A percentile compares a stretch with the other conserved stretches of the same genome.
Evolutionary conservation across 2,113 vertebrate species (phyloP).

Genomic region (Ageneiosus marmoratus): DNA sequence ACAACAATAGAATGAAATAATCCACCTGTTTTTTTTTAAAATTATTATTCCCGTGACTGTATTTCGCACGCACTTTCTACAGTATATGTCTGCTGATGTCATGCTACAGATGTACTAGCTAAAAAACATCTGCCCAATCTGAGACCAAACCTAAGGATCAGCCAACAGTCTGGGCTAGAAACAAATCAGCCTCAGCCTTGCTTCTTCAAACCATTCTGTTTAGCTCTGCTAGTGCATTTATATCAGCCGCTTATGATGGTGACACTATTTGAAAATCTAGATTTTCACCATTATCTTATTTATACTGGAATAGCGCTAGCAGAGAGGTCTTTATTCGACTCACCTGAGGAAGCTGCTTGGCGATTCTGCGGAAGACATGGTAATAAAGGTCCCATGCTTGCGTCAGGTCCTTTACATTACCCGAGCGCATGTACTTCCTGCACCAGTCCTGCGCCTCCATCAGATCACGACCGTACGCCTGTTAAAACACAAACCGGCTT

Average conservation of each 20-base stretch:
- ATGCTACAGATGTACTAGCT: not conserved
- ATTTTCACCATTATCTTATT: not conserved
- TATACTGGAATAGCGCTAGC: too few species aligned
- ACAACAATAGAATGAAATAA: not conserved
- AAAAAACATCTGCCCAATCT: not conserved
- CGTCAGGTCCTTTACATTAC: conserved; percentile 96
- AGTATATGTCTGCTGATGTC: not conserved
- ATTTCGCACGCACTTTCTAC: not conserved
- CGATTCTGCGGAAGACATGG: conserved; percentile 95
- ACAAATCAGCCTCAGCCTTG: not conserved
- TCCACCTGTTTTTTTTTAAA: too few species aligned
- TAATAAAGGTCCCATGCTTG: conserved; percentile 99
- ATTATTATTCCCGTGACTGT: too few species aligned
- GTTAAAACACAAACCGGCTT: conserved; percentile 9
- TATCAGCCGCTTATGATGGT: not conserved
- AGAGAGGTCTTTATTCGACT: not conserved
- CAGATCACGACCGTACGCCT: conserved; percentile 96
- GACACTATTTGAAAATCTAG: not conserved
- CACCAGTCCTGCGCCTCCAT: conserved; percentile 99
- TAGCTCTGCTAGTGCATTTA: not conserved
- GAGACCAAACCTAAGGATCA: not conserved
- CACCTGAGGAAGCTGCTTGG: conserved; percentile 98
- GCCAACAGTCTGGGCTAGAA: not conserved
- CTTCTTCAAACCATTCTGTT: not conserved
- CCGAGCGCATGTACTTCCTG: conserved; percentile 97